Base-by-base conservation (phyloP, 2,113 vertebrate species). In the Cinclus cinclus region DNA sequence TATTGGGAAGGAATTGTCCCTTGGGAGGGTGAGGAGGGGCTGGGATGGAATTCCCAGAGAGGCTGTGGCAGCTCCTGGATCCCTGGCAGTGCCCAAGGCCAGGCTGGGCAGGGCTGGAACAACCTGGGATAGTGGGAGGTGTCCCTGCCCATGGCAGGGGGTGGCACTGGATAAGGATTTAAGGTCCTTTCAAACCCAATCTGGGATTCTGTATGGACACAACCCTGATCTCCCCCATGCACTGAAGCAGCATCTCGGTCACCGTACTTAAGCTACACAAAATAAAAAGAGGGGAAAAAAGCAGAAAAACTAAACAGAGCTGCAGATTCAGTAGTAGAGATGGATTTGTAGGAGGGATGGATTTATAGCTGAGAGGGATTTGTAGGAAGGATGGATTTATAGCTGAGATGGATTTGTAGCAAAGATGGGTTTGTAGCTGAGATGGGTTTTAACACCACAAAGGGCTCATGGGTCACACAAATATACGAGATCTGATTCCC, bases 121-220 rank as follows among this genome's bases (percentile, higher is more conserved):
- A 37, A 37, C 0, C 37, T 74, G 77, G 17, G 59, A 11, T 0
- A 7, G 22, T 20, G 44, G 44, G 1, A 59, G 5, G 2, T 33
- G 68, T 59, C 60, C 19, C 28, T 46, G 37, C 8, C 1, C 15
- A 21, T 17, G 56, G n/a, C 65, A 31, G 17, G 8, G 8, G 12
- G 35, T 35, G 76, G 25, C 13, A 13, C 33, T 37, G 76, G 52
- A 0, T 59, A 7, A 7, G 28, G 16, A 15, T 74, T 75, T 53
- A 17, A 53, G 21, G 20, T 35, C n/a, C 41, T 5, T 82, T 22
- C 39, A n/a, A 33, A 35, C 47, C 78, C 69, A 31, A 1, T 10
- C 39, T n/a, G 46, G 37, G 11, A 44, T 30, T 46, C 46, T 12
- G 5, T 2, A 0, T 3, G 70, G 75, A 20, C 30, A 12, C 46